Percentiles rank a stretch among this genome's conserved stretches.
Evolutionary conservation across 2,797 vertebrate genomes (phyloP).

Genomic region (Pipistrellus pipistrellus): DNA sequence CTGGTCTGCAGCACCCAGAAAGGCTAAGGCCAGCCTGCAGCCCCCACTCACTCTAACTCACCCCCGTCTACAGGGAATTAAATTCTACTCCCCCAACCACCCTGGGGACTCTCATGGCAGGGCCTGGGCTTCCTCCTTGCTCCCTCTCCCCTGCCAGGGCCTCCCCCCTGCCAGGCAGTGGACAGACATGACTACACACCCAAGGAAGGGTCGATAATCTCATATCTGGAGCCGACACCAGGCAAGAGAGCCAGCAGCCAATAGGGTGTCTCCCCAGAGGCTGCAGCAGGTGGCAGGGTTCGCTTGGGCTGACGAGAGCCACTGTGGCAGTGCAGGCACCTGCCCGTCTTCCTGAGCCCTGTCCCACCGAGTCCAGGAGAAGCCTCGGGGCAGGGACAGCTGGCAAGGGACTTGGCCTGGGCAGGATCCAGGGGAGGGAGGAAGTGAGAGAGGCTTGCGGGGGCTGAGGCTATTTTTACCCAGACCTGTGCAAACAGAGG

Average conservation of each 20-base stretch:
- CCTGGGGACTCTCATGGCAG: not conserved
- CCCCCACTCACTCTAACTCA: not conserved
- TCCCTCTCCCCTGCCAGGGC: not conserved
- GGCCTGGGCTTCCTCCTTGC: not conserved
- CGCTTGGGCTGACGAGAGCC: not conserved
- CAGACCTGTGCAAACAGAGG: constrained; percentile 77
- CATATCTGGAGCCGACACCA: not conserved
- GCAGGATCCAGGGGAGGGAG: constrained; percentile 41
- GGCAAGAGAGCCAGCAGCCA: not conserved
- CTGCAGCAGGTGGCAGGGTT: not conserved
- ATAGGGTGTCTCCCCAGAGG: not conserved
- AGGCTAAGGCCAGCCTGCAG: not conserved
- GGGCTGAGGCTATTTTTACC: constrained; percentile 74
- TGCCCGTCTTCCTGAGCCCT: not conserved
- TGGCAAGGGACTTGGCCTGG: constrained; percentile 34
- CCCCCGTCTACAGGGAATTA: not conserved
- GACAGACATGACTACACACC: not conserved
- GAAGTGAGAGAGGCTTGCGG: not conserved
- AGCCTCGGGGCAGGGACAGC: not conserved
- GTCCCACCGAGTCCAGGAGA: not conserved
- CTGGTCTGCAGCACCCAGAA: not conserved
- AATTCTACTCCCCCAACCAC: not conserved
- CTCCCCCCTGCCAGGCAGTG: not conserved
- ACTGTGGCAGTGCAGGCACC: not conserved
- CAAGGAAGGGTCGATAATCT: not conserved